Base-by-base conservation (phyloP, 2,113 vertebrate genomes). In the Delphinus delphis region DNA sequence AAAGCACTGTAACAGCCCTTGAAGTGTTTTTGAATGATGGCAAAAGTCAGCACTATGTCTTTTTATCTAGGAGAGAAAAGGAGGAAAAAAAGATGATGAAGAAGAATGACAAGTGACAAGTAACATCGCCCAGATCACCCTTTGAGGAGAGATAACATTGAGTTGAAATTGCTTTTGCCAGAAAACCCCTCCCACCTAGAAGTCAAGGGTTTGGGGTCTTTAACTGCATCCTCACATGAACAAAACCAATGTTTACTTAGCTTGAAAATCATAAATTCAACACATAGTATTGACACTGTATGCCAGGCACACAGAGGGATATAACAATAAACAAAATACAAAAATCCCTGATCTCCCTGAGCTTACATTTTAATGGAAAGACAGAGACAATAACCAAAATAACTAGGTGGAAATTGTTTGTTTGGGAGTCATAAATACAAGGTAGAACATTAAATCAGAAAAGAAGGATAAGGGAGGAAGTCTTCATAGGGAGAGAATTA, bases 11-110 rank as follows among this genome's bases (percentile, higher is more conserved):
- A 55, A 60, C 8, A 88, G 63, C 50, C 44, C n/a, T 74, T 93
- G 41, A 93, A 83, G 60, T 86, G 44, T 41, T 95, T 95, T 70
- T 85, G 88, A 98, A 81, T 71, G 47, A 91, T 81, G 60, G 21
- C 47, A 94, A 97, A 88, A 95, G 25, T 96, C 60, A 77, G 38
- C 60, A 63, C 31, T 60, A 13, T 44, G 63, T 87, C 47, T 67
- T 90, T 83, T 88, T 91, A 95, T 95, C 76, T 84, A 13, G 23
- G 3, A 71, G 53, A 77, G 53, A 70, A 83, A 92, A 79, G 53
- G 33, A 93, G 41, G 47, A 28, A 53, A 28, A 25, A 73, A 70
- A 47, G 33, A 87, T 68, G 20, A 83, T 53, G 60, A 67, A 55
- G 41, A 92, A 93, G 68, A 68, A 53, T 53, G 84, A 89, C 62